Evolutionary conservation across 1,140 invertebrate genomes (phyloP).

Genomic region (Pantala flavescens): DNA sequence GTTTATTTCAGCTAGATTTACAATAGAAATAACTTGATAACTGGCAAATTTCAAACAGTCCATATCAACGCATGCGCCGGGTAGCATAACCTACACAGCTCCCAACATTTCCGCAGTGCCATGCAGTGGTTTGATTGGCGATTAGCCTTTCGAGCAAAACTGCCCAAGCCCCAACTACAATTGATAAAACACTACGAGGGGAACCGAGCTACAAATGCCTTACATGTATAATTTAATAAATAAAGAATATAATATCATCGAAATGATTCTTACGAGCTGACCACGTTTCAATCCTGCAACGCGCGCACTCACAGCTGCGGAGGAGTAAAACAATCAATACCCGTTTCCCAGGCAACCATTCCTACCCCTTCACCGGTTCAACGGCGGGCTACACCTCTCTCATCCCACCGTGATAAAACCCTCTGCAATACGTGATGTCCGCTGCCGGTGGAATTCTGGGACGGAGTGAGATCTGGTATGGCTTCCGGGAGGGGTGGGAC

Average conservation of each 20-base stretch:
- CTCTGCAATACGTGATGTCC: constrained; percentile 7
- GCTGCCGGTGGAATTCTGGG: constrained; percentile 1
- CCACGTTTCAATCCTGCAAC: not conserved
- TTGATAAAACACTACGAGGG: no score
- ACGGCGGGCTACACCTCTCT: not conserved
- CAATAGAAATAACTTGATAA: no score
- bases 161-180: no score
- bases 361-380: not conserved
- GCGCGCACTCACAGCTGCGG: constrained; percentile 4
- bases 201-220: no score
- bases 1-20: no score
- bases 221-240: no score
- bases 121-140: not conserved
- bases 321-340: constrained; percentile 10
- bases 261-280: no score
- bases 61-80: not conserved
- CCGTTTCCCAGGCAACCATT: not conserved
- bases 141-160: no score
- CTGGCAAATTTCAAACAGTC: no score
- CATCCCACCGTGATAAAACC: not conserved
- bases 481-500: not conserved
- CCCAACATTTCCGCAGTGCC: not conserved
- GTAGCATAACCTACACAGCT: not conserved
- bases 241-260: no score
- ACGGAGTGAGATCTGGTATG: not conserved